Conservation (phyloP, 2,888 invertebrate genomes). For the Phania funesta region DNA sequence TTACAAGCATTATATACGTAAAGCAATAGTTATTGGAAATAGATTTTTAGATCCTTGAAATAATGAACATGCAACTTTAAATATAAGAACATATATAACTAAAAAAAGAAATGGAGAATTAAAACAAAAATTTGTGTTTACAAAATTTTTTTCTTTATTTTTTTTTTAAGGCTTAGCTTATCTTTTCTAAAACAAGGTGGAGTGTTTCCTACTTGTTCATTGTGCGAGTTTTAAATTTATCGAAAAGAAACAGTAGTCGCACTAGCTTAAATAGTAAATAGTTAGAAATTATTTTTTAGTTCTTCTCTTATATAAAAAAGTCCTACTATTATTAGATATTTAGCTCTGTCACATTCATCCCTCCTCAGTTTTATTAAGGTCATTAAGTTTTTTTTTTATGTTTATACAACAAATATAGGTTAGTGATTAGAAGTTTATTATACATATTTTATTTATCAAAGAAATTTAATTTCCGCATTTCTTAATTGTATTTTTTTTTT, state of each 20-base stretch:
- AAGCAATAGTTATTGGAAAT: slow-evolving; percentile 49
- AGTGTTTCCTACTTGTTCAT: slow-evolving; percentile 7
- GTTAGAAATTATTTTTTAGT: background rate
- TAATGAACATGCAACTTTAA: slow-evolving; percentile 39
- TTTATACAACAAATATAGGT: slow-evolving; percentile 39
- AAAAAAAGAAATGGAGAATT: slow-evolving; percentile 51
- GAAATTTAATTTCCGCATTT: background rate
- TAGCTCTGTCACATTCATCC: slow-evolving; percentile 43
- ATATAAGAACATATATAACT: slow-evolving; percentile 52
- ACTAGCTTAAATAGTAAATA: background rate
- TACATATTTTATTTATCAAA: slow-evolving; percentile 1
- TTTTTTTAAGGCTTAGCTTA: slow-evolving; percentile 12
- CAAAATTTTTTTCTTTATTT: slow-evolving; percentile 37
- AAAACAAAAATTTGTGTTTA: slow-evolving; percentile 52
- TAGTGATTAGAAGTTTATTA: slow-evolving; percentile 42
- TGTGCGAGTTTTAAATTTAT: background rate
- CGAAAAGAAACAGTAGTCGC: background rate
- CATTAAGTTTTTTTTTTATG: slow-evolving; percentile 32
- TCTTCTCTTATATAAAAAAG: background rate
- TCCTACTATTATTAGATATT: background rate
- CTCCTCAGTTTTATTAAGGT: slow-evolving; percentile 47
- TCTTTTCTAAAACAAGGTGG: slow-evolving; percentile 4
- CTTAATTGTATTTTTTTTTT: background rate
- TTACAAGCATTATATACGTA: slow-evolving; percentile 63
- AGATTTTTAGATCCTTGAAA: slow-evolving; percentile 33